A percentile compares a stretch with the other conserved stretches of the same genome.
Evolutionary conservation across 2,888 invertebrate genomes (phyloP).

Genomic region (Falcaria lacertinaria): DNA sequence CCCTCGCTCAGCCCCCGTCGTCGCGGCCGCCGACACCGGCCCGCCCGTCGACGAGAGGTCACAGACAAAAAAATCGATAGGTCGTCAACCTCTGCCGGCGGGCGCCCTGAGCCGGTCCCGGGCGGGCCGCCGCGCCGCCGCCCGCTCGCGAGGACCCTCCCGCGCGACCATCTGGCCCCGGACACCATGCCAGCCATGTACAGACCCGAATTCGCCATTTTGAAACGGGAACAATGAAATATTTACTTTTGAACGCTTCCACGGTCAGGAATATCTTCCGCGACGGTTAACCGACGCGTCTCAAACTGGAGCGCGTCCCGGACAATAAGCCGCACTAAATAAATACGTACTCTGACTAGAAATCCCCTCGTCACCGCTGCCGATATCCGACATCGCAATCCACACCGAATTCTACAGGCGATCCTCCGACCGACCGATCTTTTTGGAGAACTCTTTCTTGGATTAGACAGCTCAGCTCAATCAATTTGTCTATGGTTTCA

Average conservation of each 20-base stretch:
- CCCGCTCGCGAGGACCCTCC: slow-evolving; percentile 29
- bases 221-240: slow-evolving; percentile 78
- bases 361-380: slow-evolving; percentile 89
- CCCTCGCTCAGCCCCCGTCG: slow-evolving; percentile 30
- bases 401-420: slow-evolving; percentile 76
- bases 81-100: slow-evolving; percentile 73
- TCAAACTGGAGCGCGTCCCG: slow-evolving; percentile 33
- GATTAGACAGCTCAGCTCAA: slow-evolving; percentile 47
- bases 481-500: slow-evolving; percentile 59
- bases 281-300: slow-evolving; percentile 45
- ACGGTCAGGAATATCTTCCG: slow-evolving; percentile 44
- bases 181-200: slow-evolving; percentile 28
- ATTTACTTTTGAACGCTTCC: slow-evolving; percentile 71
- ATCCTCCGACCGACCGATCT: slow-evolving; percentile 74
- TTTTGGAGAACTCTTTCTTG: slow-evolving; percentile 56
- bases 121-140: slow-evolving; percentile 52
- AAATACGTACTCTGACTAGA: slow-evolving; percentile 87
- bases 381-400: slow-evolving; percentile 88
- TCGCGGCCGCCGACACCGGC: slow-evolving; percentile 50
- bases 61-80: slow-evolving; percentile 79
- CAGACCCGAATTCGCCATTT: slow-evolving; percentile 74
- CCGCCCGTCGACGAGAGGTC: slow-evolving; percentile 70
- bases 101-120: slow-evolving; percentile 57
- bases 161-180: slow-evolving; percentile 20
- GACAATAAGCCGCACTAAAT: slow-evolving; percentile 47